Percentiles rank a stretch among this genome's conserved stretches.
phyloP scores from a whole-genome alignment of 2,888 invertebrate species.

The Hirtodrosophila cameraria region DNA sequence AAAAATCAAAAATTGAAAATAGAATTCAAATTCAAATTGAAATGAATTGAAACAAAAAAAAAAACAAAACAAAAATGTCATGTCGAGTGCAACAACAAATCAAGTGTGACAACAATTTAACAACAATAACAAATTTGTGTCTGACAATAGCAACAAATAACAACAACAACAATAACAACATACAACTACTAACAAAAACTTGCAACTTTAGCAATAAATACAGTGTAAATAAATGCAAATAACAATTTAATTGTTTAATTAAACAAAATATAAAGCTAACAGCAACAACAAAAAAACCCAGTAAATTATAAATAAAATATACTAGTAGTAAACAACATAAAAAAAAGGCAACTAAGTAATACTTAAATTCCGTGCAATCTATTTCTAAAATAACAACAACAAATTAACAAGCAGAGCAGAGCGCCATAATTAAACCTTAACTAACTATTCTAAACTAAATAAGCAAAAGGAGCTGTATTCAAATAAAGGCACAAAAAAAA shows the following conservation, averaged over 20 bases:
- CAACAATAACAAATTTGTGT: conserved; percentile 32
- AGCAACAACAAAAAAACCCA: conserved; percentile 28
- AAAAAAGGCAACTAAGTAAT: conserved; percentile 57
- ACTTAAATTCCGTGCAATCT: conserved; percentile 77
- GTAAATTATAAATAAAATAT: conserved; percentile 66
- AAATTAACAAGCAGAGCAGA: conserved; percentile 30
- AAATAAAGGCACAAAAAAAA: conserved; percentile 9
- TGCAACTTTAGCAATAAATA: conserved; percentile 46
- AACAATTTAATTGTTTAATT: conserved; percentile 77
- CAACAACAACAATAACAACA: conserved; percentile 32
- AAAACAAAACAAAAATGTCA: conserved; percentile 53
- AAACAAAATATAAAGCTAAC: conserved; percentile 11
- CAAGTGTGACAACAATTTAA: conserved; percentile 23
- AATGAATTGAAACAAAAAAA: conserved; percentile 42
- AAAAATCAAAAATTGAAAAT: conserved; percentile 32
- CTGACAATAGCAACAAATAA: conserved; percentile 37
- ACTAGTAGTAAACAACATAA: conserved; percentile 64
- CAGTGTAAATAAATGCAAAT: conserved; percentile 67
- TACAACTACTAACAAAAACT: conserved; percentile 12
- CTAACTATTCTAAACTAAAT: conserved; percentile 30
- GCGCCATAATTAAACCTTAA: conserved; percentile 49
- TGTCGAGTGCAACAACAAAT: conserved; percentile 40
- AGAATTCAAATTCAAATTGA: conserved; percentile 27
- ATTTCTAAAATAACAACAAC: conserved; percentile 72
- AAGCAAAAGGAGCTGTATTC: conserved; percentile 12